These are phyloP conservation scores for Neolamprologus tretocephalus DNA, from an alignment of 2,113 vertebrate species.

Conservation along the genomic window DNA sequence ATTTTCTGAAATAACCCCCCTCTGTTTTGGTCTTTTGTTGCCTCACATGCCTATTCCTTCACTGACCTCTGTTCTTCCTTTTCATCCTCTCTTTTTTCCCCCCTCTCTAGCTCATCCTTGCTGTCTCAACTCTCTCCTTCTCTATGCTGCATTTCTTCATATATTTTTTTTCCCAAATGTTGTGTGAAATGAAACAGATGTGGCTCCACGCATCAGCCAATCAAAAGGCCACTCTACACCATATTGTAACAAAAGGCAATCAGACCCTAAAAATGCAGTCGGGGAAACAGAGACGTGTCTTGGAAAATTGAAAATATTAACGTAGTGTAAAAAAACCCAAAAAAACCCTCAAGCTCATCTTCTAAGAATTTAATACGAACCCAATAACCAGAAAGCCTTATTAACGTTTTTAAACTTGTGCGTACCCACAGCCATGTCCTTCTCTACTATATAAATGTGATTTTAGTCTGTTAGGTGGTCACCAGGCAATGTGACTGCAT, in stretches of 20 bases:
- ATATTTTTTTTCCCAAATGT: conserved; percentile 11
- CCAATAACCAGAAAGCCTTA: background rate
- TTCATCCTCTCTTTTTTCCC: background rate
- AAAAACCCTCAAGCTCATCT: background rate
- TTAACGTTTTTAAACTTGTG: background rate
- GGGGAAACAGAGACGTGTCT: background rate
- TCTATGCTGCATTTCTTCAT: background rate
- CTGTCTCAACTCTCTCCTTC: background rate
- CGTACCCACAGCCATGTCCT: background rate
- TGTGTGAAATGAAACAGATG: conserved; percentile 64
- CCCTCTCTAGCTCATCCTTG: background rate
- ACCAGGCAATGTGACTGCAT: background rate
- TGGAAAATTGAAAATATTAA: background rate
- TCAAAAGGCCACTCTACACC: conserved; percentile 8
- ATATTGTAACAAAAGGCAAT: conserved; percentile 14
- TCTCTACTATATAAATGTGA: background rate
- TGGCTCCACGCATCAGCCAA: conserved; percentile 21
- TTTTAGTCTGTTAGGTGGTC: background rate
- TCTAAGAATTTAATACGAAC: background rate
- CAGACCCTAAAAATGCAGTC: background rate
- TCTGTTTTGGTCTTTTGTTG: background rate
- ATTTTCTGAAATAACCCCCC: conserved; percentile 10
- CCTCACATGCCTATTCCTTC: background rate
- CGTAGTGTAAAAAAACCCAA: accelerated
- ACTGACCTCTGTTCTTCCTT: background rate